Evolutionary conservation across 2,797 vertebrate species (phyloP).

Genomic region (Microchirus variegatus): DNA sequence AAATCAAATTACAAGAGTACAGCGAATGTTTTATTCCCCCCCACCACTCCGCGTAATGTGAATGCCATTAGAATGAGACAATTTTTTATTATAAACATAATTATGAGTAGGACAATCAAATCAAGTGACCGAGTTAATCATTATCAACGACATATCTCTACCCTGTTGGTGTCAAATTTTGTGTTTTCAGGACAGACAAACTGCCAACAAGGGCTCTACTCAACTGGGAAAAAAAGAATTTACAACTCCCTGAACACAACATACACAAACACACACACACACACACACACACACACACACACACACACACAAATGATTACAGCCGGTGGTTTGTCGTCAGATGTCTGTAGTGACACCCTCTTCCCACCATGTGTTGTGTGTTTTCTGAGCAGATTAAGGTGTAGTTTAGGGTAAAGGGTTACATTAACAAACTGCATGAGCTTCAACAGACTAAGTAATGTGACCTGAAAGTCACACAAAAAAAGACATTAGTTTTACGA

Average conservation of each 20-base stretch:
- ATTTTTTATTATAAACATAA: no score
- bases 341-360: conserved; percentile 26
- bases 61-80: background rate
- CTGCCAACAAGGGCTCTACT: conserved; percentile 22
- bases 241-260: conserved; percentile 31
- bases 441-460: no score
- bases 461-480: no score
- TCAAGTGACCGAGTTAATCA: background rate
- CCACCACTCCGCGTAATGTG: no score
- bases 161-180: background rate
- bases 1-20: background rate
- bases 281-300: conserved; percentile 28
- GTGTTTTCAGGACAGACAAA: conserved; percentile 10
- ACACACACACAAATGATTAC: conserved; percentile 12
- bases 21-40: no score
- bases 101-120: background rate
- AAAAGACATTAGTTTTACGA: no score
- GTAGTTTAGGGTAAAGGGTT: background rate
- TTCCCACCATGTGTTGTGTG: background rate
- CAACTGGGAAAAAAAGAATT: conserved; percentile 48
- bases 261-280: conserved; percentile 27
- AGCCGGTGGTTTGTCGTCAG: conserved; percentile 27
- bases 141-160: background rate
- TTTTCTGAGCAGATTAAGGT: background rate
- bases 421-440: background rate